Evolutionary conservation across 1,140 invertebrate genomes (phyloP), one percentile per base, ranked within the genome.

Genomic region (Brachionus manjavacas): DNA sequence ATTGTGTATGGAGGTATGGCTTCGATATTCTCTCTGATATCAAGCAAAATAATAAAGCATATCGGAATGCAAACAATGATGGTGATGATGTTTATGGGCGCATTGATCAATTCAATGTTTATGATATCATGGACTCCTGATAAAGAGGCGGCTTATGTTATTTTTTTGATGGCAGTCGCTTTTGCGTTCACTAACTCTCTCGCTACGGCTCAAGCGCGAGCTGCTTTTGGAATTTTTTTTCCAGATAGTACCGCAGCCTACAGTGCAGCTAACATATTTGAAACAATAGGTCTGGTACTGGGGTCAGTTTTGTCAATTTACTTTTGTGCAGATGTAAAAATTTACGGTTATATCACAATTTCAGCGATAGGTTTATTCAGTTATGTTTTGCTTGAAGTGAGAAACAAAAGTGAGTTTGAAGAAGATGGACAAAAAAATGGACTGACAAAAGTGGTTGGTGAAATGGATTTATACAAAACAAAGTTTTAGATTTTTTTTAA

Each of bases 221-320:
- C 79, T 20, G 79, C 39, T 23, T 81, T 81, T 81, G 79, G 79
- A 20, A 81, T 81, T 64, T 81, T 64, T 39, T 81, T 81, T 66
- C 79, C 79, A 23, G 41, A 16, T 12, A 64, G 66, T 25, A 41
- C 79, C 2, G 20, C 79, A 9, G 79, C 79, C 1, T 81, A 81
- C 23, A 64, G 52, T 35, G 79, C 49, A 9, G 52, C 20, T 3
- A 81, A 43, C n/a, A 68, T 81, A 46, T 81, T 81, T 23, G 79
- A 81, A 81, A 81, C 79, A 43, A 81, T 81, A 0, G 79, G 79
- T 3, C 79, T 81, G 1, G 52, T 81, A 8, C 9, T 64, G 1
- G 79, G 52, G 4, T 81, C 79, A 20, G 79, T 68, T 31, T 25
- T 81, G 4, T 81, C 79, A 7, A 64, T 81, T 64, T 81, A 64